phyloP scores from a whole-genome alignment of 1,140 invertebrate species.

The Mamestra configurata region DNA sequence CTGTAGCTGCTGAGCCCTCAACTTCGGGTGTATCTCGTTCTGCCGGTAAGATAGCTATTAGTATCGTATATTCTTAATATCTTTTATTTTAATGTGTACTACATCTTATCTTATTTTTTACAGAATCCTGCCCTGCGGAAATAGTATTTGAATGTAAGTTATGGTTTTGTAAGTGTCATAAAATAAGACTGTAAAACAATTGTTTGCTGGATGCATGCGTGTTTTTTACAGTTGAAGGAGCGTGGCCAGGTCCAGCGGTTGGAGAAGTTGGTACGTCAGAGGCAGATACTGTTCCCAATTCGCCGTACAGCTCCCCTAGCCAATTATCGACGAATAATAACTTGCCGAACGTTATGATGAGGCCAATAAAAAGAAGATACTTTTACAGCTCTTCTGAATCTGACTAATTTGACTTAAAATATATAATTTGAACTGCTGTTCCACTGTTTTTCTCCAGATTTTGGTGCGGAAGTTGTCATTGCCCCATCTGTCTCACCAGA shows the following conservation, averaged over 20 bases:
- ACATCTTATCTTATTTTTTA: too few relatives aligned
- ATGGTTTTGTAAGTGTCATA: neutral
- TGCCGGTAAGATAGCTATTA: neutral
- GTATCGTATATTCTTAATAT: neutral
- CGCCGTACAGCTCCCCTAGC: neutral
- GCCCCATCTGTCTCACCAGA: too few relatives aligned
- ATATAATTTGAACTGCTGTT: too few relatives aligned
- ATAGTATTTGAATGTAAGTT: neutral
- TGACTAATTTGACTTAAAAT: too few relatives aligned
- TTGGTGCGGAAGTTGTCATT: too few relatives aligned
- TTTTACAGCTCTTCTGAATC: too few relatives aligned
- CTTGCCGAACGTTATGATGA: neutral
- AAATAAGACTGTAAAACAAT: neutral
- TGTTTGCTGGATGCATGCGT: neutral
- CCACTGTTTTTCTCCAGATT: too few relatives aligned
- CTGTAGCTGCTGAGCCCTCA: too few relatives aligned
- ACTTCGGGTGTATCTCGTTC: neutral
- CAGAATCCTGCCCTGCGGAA: neutral
- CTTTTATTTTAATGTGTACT: neutral
- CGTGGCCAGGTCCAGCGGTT: too few relatives aligned
- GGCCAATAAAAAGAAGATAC: too few relatives aligned
- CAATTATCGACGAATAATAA: neutral
- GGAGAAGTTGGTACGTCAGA: neutral
- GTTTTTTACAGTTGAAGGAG: neutral
- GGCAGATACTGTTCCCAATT: neutral